Conservation (phyloP, 2,888 invertebrate species). For the Apotomis turbidana region DNA sequence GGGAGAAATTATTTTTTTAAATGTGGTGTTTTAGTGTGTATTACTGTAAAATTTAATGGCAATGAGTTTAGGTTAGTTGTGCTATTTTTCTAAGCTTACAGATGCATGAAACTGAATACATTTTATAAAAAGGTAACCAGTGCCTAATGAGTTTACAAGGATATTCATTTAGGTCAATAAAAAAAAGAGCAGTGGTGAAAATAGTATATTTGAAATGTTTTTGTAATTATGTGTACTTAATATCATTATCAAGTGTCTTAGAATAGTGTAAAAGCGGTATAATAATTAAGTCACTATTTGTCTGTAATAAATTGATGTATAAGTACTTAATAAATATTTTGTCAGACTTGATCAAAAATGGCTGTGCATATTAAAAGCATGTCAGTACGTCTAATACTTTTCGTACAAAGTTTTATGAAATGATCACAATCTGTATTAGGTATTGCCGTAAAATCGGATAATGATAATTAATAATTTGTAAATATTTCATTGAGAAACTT, state of each 20-base stretch:
- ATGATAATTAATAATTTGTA: conserved; percentile 10
- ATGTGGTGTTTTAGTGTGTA: neutral
- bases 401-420: neutral
- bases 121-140: conserved; percentile 14
- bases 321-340: neutral
- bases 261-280: conserved; percentile 37
- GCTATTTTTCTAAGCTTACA: neutral
- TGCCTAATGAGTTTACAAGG: conserved; percentile 8
- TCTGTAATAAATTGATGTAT: no score
- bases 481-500: neutral
- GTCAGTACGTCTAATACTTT: no score
- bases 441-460: neutral
- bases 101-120: conserved; percentile 26
- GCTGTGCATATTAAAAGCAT: neutral
- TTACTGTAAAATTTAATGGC: neutral
- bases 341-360: neutral
- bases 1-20: conserved; percentile 41
- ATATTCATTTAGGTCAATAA: neutral
- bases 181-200: conserved; percentile 35
- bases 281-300: neutral
- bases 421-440: neutral
- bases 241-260: neutral
- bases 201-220: neutral
- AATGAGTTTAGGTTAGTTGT: conserved; percentile 3
- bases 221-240: neutral